Evolutionary conservation across 1,140 invertebrate species (phyloP).

Genomic region (Panagrolaimus sp.): DNA sequence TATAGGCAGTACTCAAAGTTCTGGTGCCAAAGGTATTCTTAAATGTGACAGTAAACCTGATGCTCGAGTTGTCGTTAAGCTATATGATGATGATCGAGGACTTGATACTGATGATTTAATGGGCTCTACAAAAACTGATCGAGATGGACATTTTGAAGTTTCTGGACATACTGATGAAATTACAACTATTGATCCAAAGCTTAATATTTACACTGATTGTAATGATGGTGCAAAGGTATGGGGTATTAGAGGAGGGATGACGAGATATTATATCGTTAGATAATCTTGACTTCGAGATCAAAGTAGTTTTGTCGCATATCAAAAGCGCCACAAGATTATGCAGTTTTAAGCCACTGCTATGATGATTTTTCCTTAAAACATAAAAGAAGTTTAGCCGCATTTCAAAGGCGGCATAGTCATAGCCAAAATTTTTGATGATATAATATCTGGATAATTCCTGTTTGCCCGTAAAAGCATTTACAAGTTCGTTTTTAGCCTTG

Average conservation of each 20-base stretch:
- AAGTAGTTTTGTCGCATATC: too few relatives aligned
- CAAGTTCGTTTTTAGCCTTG: conserved; percentile 43
- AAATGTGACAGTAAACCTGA: conserved; percentile 18
- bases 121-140: conserved; percentile 35
- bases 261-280: too few relatives aligned
- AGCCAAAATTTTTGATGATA: too few relatives aligned
- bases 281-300: too few relatives aligned
- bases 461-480: too few relatives aligned
- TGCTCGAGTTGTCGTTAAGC: conserved; percentile 6
- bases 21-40: conserved; percentile 12
- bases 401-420: too few relatives aligned
- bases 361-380: too few relatives aligned
- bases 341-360: too few relatives aligned
- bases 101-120: conserved; percentile 33
- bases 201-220: conserved; percentile 45
- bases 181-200: conserved; percentile 42
- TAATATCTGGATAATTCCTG: too few relatives aligned
- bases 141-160: conserved; percentile 29
- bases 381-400: too few relatives aligned
- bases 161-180: conserved; percentile 36
- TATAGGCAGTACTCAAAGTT: conserved; percentile 10
- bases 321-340: too few relatives aligned
- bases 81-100: conserved; percentile 15
- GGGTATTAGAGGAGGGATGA: too few relatives aligned
- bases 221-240: conserved; percentile 1